A percentile compares a stretch with the other conserved stretches of the same genome.
These are phyloP conservation scores for Lepeophtheirus nordmannii DNA, from an alignment of 2,888 invertebrate species.

Conservation along the genomic window DNA sequence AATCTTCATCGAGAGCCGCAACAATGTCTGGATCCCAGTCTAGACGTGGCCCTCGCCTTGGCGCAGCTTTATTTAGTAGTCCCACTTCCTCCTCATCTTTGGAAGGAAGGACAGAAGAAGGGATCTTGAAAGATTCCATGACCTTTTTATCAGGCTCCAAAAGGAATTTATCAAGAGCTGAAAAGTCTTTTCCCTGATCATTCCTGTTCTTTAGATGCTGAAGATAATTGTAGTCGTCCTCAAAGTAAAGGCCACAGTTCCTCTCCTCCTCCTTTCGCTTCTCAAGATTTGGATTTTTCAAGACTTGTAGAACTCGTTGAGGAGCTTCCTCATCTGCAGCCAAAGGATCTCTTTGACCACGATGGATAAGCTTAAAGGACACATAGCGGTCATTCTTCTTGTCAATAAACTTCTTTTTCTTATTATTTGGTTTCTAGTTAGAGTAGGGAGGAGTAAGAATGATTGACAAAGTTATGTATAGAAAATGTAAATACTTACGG, in stretches of 20 bases:
- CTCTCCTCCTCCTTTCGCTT: slow-evolving; percentile 53
- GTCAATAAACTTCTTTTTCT: slow-evolving; percentile 70
- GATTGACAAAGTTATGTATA: too few relatives aligned
- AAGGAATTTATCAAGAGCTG: slow-evolving; percentile 23
- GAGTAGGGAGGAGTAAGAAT: background rate
- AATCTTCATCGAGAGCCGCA: slow-evolving; percentile 83
- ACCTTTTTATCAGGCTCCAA: slow-evolving; percentile 3
- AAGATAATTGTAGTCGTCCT: slow-evolving; percentile 87
- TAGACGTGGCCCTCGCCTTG: slow-evolving; percentile 36
- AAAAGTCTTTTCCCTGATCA: slow-evolving; percentile 30
- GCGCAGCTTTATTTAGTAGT: slow-evolving; percentile 62
- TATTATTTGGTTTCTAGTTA: slow-evolving; percentile 31
- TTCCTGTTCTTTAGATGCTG: slow-evolving; percentile 60
- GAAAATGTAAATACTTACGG: too few relatives aligned
- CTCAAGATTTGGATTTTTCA: slow-evolving; percentile 31
- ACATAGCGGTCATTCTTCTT: slow-evolving; percentile 59
- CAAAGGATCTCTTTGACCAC: slow-evolving; percentile 84
- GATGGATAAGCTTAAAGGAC: slow-evolving; percentile 77
- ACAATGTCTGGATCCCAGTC: slow-evolving; percentile 80
- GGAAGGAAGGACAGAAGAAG: slow-evolving; percentile 76
- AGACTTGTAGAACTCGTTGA: slow-evolving; percentile 61
- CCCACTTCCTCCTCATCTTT: slow-evolving; percentile 70
- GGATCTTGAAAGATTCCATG: slow-evolving; percentile 42
- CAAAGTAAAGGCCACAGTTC: slow-evolving; percentile 79
- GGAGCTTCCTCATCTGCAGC: slow-evolving; percentile 74